Evolutionary conservation across 2,888 invertebrate species (phyloP).

Genomic region (Coremacera marginata): DNA sequence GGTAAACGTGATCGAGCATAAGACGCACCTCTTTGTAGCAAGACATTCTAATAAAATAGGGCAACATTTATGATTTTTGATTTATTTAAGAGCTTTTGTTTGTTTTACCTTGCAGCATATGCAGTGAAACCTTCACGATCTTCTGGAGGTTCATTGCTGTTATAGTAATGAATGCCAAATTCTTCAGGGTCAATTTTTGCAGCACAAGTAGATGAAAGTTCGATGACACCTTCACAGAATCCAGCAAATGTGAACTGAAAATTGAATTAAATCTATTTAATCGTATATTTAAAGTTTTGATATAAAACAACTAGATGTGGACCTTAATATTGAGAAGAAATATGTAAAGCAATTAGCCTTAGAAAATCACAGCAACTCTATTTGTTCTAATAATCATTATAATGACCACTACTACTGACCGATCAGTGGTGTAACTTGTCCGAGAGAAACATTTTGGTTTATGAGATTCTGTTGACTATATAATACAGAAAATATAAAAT

Average conservation of each 20-base stretch:
- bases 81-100: neutral
- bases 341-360: too few species aligned
- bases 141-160: slow-evolving; percentile 83
- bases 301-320: too few species aligned
- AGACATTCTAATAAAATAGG: slow-evolving; percentile 76
- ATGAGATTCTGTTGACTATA: too few species aligned
- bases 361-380: too few species aligned
- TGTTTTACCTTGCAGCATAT: slow-evolving; percentile 74
- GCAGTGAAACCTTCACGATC: slow-evolving; percentile 86
- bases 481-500: too few species aligned
- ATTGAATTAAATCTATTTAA: neutral
- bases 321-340: too few species aligned
- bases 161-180: slow-evolving; percentile 88
- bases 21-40: slow-evolving; percentile 89
- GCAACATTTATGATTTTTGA: neutral
- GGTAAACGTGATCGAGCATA: slow-evolving; percentile 75
- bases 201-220: slow-evolving; percentile 87
- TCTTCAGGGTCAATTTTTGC: slow-evolving; percentile 89
- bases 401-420: too few species aligned
- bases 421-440: too few species aligned
- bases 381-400: too few species aligned
- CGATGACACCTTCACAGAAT: slow-evolving; percentile 90
- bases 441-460: too few species aligned
- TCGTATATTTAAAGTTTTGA: too few species aligned
- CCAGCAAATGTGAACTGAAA: slow-evolving; percentile 77